Conservation (phyloP, 2,888 invertebrate genomes). For the Drosophila monieri region DNA sequence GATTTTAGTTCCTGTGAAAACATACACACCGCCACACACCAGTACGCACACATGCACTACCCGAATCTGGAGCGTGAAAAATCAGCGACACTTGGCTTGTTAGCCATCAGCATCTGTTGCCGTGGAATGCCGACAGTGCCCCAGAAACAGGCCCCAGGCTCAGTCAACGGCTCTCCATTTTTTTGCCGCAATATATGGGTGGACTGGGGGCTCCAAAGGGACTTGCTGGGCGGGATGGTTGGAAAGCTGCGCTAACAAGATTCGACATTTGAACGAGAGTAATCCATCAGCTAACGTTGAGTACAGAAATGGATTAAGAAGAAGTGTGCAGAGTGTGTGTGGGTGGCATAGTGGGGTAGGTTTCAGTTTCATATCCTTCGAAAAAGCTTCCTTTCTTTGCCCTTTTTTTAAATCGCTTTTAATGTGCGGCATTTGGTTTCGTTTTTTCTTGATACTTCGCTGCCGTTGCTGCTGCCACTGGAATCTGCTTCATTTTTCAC, state of each 20-base stretch:
- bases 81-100: constrained; percentile 63
- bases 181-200: constrained; percentile 19
- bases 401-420: constrained; percentile 54
- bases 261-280: constrained; percentile 74
- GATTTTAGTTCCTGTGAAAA: neutral
- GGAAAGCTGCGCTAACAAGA: constrained; percentile 61
- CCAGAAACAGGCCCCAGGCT: constrained; percentile 28
- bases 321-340: constrained; percentile 14
- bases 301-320: constrained; percentile 72
- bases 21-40: neutral
- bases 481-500: constrained; percentile 63
- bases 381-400: constrained; percentile 33
- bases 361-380: constrained; percentile 51
- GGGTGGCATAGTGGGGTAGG: constrained; percentile 11
- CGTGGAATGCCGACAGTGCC: constrained; percentile 35
- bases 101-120: constrained; percentile 62
- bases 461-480: constrained; percentile 12
- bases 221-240: constrained; percentile 14
- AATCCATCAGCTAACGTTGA: constrained; percentile 68
- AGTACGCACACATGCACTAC: constrained; percentile 19
- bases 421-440: constrained; percentile 63
- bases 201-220: neutral
- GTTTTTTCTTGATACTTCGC: constrained; percentile 12
- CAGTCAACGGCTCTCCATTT: constrained; percentile 17
- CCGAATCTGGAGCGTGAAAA: constrained; percentile 68